Percentiles rank a stretch among this genome's conserved stretches.
phyloP scores from a whole-genome alignment of 2,113 vertebrate genomes.

The Reinhardtius hippoglossoides region DNA sequence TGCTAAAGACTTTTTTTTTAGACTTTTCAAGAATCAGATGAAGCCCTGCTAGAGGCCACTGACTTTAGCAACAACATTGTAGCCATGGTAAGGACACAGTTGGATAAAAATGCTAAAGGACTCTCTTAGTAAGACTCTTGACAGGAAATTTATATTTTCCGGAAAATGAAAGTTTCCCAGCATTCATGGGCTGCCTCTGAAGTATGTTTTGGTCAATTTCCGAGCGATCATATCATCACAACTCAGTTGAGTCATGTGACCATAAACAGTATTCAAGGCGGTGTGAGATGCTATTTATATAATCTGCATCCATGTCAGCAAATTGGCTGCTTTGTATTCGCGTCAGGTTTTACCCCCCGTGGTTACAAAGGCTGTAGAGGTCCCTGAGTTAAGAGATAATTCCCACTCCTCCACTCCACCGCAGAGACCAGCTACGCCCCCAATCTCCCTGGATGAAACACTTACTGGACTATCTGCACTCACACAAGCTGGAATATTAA shows the following conservation, averaged over 20 bases:
- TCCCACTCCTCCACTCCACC: slow-evolving; percentile 26
- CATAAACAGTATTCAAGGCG: not conserved
- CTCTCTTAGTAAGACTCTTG: too few relatives aligned
- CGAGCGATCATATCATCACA: not conserved
- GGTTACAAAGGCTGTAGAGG: slow-evolving; percentile 42
- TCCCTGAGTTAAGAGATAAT: slow-evolving; percentile 49
- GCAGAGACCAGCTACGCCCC: slow-evolving; percentile 26
- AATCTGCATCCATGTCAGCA: slow-evolving; percentile 6
- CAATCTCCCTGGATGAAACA: not conserved
- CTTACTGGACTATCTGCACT: not conserved
- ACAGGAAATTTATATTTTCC: too few relatives aligned
- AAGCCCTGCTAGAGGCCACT: too few relatives aligned
- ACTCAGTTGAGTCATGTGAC: not conserved
- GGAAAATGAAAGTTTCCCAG: not conserved
- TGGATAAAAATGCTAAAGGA: too few relatives aligned
- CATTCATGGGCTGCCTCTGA: not conserved
- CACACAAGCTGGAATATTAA: slow-evolving; percentile 43
- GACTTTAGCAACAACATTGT: too few relatives aligned
- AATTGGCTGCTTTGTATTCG: slow-evolving; percentile 45
- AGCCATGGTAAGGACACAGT: too few relatives aligned
- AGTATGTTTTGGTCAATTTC: slow-evolving; percentile 1
- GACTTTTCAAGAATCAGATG: too few relatives aligned
- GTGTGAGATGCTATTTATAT: not conserved
- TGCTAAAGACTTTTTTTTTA: too few relatives aligned
- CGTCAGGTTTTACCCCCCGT: slow-evolving; percentile 9